Evolutionary conservation across 2,797 vertebrate genomes (phyloP), one percentile per base, ranked within the genome.

Genomic region (Lithobates pipiens): DNA sequence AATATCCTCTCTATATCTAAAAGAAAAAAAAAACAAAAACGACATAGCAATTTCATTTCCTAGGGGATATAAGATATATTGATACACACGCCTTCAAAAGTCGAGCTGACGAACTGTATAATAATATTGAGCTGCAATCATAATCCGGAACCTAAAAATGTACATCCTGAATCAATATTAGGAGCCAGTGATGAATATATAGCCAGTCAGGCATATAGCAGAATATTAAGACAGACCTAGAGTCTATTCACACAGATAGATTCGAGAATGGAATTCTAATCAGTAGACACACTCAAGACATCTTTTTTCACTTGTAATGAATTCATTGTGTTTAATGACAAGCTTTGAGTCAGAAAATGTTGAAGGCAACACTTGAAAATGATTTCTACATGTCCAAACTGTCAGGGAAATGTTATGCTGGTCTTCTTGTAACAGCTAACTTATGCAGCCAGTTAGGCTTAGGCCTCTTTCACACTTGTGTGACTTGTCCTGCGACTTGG

Each of bases 81-180:
- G 82, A 39, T 29, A 63, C 54, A 77, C 65, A 57, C 61, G 73
- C 63, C 74, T 83, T 69, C 16, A 36, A 39, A 54, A 54, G 42
- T 13, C 23, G 65, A 69, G n/a, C 65, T 69, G 82, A 54, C 63
- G 32, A 72, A 63, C 46, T 72, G 83, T 77, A 72, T 72, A 78
- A 84, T 84, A 84, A 84, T 50, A 78, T 63, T 71, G 75, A 77
- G 36, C 68, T 78, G 65, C 77, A 84, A 72, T 84, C 83, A 84
- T 84, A 71, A 78, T 84, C 83, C 61, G 67, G 75, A 72, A 77
- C 50, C 76, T 84, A 71, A 84, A 84, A 84, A 84, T 84, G 78
- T 78, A 84, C 83, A 78, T 77, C 75, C 83, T 69, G 74, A 84
- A 78, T 84, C 83, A 72, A 84, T 84, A 73, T 65, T 54, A 70